Percentiles rank a stretch among this genome's conserved stretches.
These are phyloP conservation scores for Brachyptera risi DNA, from an alignment of 2,888 invertebrate genomes.

Conservation along the genomic window DNA sequence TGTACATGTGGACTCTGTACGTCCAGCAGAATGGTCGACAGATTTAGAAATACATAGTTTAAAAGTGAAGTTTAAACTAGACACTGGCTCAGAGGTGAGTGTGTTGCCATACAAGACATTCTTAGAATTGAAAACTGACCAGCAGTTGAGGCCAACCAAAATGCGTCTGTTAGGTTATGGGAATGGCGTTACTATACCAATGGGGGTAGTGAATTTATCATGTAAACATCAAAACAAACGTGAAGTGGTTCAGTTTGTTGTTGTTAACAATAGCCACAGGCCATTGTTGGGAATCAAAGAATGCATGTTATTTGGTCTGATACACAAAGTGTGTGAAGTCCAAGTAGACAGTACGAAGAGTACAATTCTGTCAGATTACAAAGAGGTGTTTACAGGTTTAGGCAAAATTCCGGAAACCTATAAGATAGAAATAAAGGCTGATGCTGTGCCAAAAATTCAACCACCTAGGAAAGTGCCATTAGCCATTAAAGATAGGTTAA, in stretches of 20 bases:
- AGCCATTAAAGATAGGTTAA: background rate
- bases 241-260: background rate
- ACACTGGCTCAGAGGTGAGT: background rate
- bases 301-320: background rate
- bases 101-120: background rate
- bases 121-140: background rate
- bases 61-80: background rate
- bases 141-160: background rate
- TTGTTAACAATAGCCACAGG: background rate
- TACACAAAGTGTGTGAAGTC: background rate
- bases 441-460: background rate
- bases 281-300: background rate
- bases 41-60: background rate
- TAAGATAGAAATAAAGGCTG: background rate
- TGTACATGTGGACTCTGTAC: no score
- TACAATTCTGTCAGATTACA: background rate
- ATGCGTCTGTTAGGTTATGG: background rate
- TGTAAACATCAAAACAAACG: background rate
- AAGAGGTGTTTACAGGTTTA: background rate
- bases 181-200: background rate
- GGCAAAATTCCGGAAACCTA: background rate
- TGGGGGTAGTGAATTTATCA: background rate
- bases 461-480: background rate
- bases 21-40: background rate
- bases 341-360: background rate